Base-by-base conservation (phyloP, 2,113 vertebrate species). In the Salvelinus fontinalis region DNA sequence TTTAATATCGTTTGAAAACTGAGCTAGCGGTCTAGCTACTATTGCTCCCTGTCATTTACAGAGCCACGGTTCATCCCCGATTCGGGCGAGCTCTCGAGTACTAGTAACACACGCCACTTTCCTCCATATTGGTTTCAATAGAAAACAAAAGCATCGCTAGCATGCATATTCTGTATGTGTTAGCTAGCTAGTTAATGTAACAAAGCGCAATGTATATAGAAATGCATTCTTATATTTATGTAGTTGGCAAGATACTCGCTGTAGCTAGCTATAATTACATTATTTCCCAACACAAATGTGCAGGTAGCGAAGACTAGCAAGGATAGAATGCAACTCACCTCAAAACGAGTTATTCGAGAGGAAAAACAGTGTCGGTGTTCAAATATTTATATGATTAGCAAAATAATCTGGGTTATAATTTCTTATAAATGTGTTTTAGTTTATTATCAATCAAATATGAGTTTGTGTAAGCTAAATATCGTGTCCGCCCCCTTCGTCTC, bases 401-500 rank as follows among this genome's bases (percentile, higher is more conserved):
- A 18, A 54, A 54, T 54, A 54, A 54, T 3, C 14, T 54, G 14
- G 16, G 14, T 54, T 54, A 54, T 54, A 54, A 54, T 54, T 18
- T 54, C 3, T 16, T 5, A 54, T 18, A 18, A 16, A 18, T 18
- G 16, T 11, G 39, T 44, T 44, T 54, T 54, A 4, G 51, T 54
- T 54, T 54, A 18, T 54, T 18, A 54, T 54, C 13, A 14, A 54
- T 54, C 51, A 54, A 54, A 54, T 54, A 70, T 70, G 34, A 20
- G 48, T 9, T 51, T 71, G 24, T 34, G 20, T 82, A 76, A 62
- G 48, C 34, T 9, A 84, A 76, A 71, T 49, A 26, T 69, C 76
- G 87, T 83, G 82, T 87, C 89, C 87, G 88, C 88, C 87, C 86
- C 73, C 89, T 86, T 78, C 75, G 86, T 66, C 24, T 84, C 81